Base-by-base conservation (phyloP, 2,888 invertebrate species). In the Pyrocoelia pectoralis region DNA sequence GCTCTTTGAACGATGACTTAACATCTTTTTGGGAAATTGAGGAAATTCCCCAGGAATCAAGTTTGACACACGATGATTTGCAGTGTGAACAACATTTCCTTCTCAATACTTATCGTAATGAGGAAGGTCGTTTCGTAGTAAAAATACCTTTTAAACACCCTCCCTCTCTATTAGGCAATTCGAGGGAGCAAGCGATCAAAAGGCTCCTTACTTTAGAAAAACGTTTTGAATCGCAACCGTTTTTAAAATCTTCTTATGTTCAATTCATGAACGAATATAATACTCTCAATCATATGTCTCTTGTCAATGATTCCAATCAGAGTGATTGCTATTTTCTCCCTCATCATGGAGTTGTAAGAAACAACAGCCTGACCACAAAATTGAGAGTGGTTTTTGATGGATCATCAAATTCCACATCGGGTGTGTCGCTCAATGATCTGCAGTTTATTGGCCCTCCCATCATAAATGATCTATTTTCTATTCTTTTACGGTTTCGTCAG, bases 291-390 rank as follows among this genome's bases (percentile, higher is more conserved):
- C 38, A 38, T 38, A 38, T 38, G 38, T 8, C 38, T 38, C 38
- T 38, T 38, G n/a, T 38, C n/a, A n/a, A 38, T n/a, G 38, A 49
- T 53, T 33, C 52, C 33, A n/a, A 14, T 40, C 53, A 53, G 29
- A 38, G 54, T 33, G 49, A 49, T 38, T n/a, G 12, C 10, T 38
- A 38, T 9, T 38, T 38, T n/a, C 38, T 38, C 12, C 38, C 10
- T 38, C 38, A 17, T 19, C 17, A 48, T 15, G 48, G 48, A 4
- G 17, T 48, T 9, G 2, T 48, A 17, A 15, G 12, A 5, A 10
- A 17, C 4, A 18, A 48, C 10, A 48, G 48, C 18, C 2, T 17
- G 10, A 48, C 17, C 9, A 48, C 48, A 6, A 14, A 48, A 17
- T n/a, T n/a, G n/a, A n/a, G n/a, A n/a, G n/a, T n/a, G n/a, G n/a